These are phyloP conservation scores for Chrysocyon brachyurus DNA, from an alignment of 2,797 vertebrate genomes.

Conservation along the genomic window DNA sequence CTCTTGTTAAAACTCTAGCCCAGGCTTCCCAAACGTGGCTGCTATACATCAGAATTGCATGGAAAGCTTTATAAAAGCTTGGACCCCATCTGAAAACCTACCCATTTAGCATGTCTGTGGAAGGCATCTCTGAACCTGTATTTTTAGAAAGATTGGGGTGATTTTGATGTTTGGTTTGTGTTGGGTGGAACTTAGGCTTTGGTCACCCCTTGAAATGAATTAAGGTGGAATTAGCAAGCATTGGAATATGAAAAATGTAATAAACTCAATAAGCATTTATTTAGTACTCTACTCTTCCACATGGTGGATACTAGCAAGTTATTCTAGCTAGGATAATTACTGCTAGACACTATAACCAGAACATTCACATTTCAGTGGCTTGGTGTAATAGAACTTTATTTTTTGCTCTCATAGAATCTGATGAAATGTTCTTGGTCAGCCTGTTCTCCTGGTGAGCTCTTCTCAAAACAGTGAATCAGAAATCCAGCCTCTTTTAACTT, in stretches of 20 bases:
- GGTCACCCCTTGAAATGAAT: background rate
- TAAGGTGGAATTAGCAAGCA: background rate
- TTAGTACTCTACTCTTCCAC: background rate
- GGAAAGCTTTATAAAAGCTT: constrained; percentile 22
- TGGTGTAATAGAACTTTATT: background rate
- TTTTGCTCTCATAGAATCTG: background rate
- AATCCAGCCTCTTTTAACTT: background rate
- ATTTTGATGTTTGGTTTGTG: constrained; percentile 10
- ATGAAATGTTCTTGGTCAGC: background rate
- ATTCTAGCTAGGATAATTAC: background rate
- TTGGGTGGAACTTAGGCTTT: background rate
- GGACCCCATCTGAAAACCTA: background rate
- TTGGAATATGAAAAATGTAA: background rate
- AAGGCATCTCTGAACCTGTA: background rate
- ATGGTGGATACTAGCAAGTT: background rate
- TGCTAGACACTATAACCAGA: background rate
- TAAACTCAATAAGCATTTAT: background rate
- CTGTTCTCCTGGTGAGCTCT: background rate
- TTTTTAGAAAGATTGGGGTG: background rate
- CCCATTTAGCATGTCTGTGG: background rate
- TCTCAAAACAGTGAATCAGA: background rate
- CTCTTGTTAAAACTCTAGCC: background rate
- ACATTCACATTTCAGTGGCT: background rate
- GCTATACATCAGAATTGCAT: background rate
- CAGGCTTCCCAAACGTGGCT: background rate